These are phyloP conservation scores for Plagodis pulveraria DNA, from an alignment of 2,888 invertebrate species.

Conservation along the genomic window DNA sequence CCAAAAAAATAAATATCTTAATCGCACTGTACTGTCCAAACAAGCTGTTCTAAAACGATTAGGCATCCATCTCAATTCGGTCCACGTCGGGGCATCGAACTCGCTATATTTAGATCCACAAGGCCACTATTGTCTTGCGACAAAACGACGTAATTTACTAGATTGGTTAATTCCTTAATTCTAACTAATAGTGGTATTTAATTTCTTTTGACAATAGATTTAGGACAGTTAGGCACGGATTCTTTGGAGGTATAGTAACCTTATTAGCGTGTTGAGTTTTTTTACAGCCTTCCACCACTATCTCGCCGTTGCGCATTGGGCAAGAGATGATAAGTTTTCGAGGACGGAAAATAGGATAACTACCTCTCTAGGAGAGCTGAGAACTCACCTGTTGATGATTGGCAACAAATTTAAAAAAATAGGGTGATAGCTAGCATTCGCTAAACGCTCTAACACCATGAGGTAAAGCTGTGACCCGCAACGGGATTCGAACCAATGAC, in stretches of 20 bases:
- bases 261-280: background rate
- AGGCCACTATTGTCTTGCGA: conserved; percentile 65
- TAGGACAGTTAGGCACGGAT: conserved; percentile 2
- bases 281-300: no score
- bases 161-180: conserved; percentile 36
- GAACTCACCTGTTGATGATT: no score
- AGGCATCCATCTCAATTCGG: conserved; percentile 61
- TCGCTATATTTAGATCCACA: conserved; percentile 53
- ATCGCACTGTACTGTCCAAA: background rate
- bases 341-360: no score
- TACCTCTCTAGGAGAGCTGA: no score
- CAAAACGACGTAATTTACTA: conserved; percentile 40
- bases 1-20: no score
- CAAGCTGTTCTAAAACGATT: conserved; percentile 2
- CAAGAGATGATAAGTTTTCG: no score
- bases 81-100: conserved; percentile 58
- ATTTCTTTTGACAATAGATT: conserved; percentile 6
- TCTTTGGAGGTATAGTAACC: background rate
- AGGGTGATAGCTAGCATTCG: no score
- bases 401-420: no score
- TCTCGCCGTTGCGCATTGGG: no score
- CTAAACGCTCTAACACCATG: no score
- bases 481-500: no score
- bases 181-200: background rate
- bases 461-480: no score